Percentiles rank a stretch among this genome's conserved stretches.
phyloP scores from a whole-genome alignment of 2,888 invertebrate genomes.

The Idaea straminata region DNA sequence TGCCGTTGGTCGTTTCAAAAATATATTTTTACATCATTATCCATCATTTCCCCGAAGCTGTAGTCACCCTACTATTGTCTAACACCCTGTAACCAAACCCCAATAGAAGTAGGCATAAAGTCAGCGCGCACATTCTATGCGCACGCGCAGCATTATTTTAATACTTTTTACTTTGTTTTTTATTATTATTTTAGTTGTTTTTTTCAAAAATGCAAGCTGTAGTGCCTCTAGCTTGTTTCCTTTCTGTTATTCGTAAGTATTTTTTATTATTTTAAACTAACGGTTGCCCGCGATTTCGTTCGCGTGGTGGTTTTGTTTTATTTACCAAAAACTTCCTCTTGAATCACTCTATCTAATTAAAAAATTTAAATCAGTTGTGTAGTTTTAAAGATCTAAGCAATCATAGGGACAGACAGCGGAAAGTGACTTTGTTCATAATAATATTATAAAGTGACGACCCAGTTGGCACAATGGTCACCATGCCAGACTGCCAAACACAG shows the following conservation, averaged over 20 bases:
- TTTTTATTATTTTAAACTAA: constrained; percentile 9
- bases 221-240: constrained; percentile 63
- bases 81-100: not conserved
- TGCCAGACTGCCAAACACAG: no score
- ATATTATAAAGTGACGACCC: no score
- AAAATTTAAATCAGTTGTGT: no score
- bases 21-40: not conserved
- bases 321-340: no score
- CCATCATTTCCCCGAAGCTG: not conserved
- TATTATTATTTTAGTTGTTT: not conserved
- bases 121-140: not conserved
- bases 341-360: no score
- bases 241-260: constrained; percentile 68
- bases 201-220: constrained; percentile 48
- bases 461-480: no score
- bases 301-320: no score
- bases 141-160: not conserved
- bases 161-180: not conserved
- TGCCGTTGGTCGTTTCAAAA: no score
- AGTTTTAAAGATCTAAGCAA: no score
- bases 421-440: no score
- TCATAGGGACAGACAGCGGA: no score
- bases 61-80: not conserved
- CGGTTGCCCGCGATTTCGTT: no score
- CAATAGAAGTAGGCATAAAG: not conserved